A percentile compares a stretch with the other conserved stretches of the same genome.
phyloP scores from a whole-genome alignment of 2,888 invertebrate genomes.

The Ethmia dodecea region DNA sequence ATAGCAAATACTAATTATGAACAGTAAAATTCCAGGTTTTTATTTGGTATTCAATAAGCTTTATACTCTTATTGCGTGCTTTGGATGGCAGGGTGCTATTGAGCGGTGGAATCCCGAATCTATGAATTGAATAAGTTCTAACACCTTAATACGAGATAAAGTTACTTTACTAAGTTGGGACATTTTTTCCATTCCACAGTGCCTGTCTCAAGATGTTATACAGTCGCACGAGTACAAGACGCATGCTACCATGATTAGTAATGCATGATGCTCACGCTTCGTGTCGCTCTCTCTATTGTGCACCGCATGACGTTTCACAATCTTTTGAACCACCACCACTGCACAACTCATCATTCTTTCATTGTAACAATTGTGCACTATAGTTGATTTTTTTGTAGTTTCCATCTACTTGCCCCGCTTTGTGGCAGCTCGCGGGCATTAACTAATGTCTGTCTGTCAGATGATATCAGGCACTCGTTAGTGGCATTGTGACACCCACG shows the following conservation, averaged over 20 bases:
- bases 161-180: no score
- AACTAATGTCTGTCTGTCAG: conserved; percentile 64
- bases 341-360: conserved; percentile 49
- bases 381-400: conserved; percentile 45
- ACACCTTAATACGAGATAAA: no score
- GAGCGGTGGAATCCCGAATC: no score
- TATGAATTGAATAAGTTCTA: no score
- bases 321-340: conserved; percentile 45
- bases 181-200: no score
- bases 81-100: no score
- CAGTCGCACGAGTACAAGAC: no score
- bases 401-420: conserved; percentile 44
- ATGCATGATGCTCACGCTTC: conserved; percentile 59
- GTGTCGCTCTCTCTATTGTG: conserved; percentile 65
- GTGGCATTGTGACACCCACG: conserved; percentile 67
- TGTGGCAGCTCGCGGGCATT: conserved; percentile 46
- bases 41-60: no score
- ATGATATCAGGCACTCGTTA: conserved; percentile 66
- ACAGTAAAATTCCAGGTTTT: no score
- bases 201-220: no score
- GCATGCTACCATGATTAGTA: conserved; percentile 53
- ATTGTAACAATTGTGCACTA: conserved; percentile 31
- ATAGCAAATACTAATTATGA: no score
- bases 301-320: conserved; percentile 61
- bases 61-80: no score